A percentile compares a stretch with the other conserved stretches of the same genome.
phyloP scores from a whole-genome alignment of 2,888 invertebrate genomes.

The Cynaeus angustus region DNA sequence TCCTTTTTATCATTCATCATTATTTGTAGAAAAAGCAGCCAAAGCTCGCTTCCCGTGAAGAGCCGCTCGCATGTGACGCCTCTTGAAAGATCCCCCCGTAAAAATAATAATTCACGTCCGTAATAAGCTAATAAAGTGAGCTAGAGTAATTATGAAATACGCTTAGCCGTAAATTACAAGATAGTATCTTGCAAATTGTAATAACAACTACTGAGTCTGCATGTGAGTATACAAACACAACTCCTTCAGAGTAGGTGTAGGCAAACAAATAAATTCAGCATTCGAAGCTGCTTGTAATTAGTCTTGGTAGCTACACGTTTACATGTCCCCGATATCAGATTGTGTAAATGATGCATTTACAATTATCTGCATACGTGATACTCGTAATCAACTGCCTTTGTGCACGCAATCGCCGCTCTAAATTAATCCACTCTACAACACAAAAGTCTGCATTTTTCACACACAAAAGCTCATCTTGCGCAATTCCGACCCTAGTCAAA shows the following conservation, averaged over 20 bases:
- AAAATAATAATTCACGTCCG: slow-evolving; percentile 18
- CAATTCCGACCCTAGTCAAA: slow-evolving; percentile 26
- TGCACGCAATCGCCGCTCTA: slow-evolving; percentile 30
- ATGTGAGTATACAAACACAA: slow-evolving; percentile 47
- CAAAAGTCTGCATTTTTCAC: not conserved
- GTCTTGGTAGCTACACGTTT: slow-evolving; percentile 62
- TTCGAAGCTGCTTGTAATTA: slow-evolving; percentile 60
- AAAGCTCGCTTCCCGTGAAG: not conserved
- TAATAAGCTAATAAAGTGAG: slow-evolving; percentile 39
- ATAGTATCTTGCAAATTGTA: slow-evolving; percentile 55
- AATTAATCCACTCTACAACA: slow-evolving; percentile 25
- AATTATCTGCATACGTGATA: slow-evolving; percentile 67
- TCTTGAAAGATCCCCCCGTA: not conserved
- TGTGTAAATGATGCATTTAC: slow-evolving; percentile 68
- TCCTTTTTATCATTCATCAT: no score
- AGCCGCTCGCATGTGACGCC: not conserved
- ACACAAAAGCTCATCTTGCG: slow-evolving; percentile 26
- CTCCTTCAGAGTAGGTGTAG: slow-evolving; percentile 56
- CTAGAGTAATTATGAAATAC: slow-evolving; percentile 48
- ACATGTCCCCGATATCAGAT: slow-evolving; percentile 67
- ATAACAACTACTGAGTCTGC: slow-evolving; percentile 47
- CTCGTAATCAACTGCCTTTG: slow-evolving; percentile 59
- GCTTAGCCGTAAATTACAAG: slow-evolving; percentile 52
- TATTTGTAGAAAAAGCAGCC: no score
- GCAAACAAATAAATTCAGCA: slow-evolving; percentile 59